A percentile compares a stretch with the other conserved stretches of the same genome.
Conservation (phyloP, 2,888 invertebrate species). For the Himalopsyche tibetana region DNA sequence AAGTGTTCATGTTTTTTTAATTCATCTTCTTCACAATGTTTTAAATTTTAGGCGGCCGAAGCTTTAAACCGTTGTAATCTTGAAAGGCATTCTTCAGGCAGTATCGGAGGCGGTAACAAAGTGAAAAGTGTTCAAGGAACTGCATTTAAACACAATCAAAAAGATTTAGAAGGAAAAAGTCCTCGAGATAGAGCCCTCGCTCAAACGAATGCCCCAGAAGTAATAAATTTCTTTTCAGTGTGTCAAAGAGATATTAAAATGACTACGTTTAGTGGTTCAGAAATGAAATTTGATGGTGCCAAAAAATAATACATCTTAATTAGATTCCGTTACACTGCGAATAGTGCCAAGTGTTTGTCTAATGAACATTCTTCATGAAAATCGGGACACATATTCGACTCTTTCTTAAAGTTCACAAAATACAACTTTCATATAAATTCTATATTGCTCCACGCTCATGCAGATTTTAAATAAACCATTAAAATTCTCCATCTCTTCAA, state of each 20-base stretch:
- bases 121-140: slow-evolving; percentile 69
- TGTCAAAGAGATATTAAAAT: slow-evolving; percentile 25
- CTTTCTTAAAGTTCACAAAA: neutral
- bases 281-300: neutral
- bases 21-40: slow-evolving; percentile 23
- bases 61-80: slow-evolving; percentile 79
- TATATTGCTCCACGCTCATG: slow-evolving; percentile 20
- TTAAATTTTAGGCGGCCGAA: slow-evolving; percentile 80
- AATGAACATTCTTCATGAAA: slow-evolving; percentile 4
- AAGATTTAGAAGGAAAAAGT: slow-evolving; percentile 70
- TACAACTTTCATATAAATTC: neutral
- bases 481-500: slow-evolving; percentile 25
- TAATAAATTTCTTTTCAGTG: slow-evolving; percentile 66
- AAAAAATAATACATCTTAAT: neutral
- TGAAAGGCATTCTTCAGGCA: slow-evolving; percentile 76
- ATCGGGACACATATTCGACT: neutral
- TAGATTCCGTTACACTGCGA: neutral
- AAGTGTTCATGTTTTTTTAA: slow-evolving; percentile 1
- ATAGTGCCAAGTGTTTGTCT: neutral
- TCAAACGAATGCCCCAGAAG: slow-evolving; percentile 76
- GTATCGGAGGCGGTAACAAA: slow-evolving; percentile 74
- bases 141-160: slow-evolving; percentile 67
- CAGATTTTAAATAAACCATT: slow-evolving; percentile 26
- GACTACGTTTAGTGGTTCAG: neutral
- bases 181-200: slow-evolving; percentile 68